A percentile compares a stretch with the other conserved stretches of the same genome.
Conservation (phyloP, 2,113 vertebrate species). For the Butorides virescens region DNA sequence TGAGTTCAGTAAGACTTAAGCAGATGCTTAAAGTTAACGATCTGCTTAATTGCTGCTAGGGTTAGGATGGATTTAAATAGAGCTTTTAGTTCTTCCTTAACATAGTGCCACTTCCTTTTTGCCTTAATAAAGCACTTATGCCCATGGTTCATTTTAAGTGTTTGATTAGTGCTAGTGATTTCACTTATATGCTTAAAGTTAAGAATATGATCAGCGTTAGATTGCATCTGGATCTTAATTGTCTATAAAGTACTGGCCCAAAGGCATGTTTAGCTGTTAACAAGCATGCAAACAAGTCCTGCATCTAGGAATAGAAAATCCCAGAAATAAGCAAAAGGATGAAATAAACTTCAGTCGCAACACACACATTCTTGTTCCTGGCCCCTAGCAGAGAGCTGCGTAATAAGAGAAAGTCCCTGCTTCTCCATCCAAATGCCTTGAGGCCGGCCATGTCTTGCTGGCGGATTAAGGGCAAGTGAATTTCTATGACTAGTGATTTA, state of each 20-base stretch:
- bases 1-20: neutral
- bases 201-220: neutral
- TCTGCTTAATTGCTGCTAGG: conserved; percentile 15
- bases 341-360: rapidly evolving
- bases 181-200: neutral
- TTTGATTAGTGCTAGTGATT: neutral
- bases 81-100: neutral
- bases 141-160: neutral
- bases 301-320: neutral
- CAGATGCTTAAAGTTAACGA: conserved; percentile 26
- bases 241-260: neutral
- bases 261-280: neutral
- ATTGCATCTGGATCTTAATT: neutral
- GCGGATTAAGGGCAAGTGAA: neutral
- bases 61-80: neutral
- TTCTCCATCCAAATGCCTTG: neutral
- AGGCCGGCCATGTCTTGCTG: neutral
- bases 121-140: neutral
- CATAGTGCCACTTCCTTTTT: neutral
- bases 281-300: neutral
- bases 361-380: rapidly evolving
- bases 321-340: neutral
- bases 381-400: neutral
- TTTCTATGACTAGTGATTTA: neutral
- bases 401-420: neutral